Conservation (phyloP, 1,140 invertebrate genomes). For the Drosophila triauraria region DNA sequence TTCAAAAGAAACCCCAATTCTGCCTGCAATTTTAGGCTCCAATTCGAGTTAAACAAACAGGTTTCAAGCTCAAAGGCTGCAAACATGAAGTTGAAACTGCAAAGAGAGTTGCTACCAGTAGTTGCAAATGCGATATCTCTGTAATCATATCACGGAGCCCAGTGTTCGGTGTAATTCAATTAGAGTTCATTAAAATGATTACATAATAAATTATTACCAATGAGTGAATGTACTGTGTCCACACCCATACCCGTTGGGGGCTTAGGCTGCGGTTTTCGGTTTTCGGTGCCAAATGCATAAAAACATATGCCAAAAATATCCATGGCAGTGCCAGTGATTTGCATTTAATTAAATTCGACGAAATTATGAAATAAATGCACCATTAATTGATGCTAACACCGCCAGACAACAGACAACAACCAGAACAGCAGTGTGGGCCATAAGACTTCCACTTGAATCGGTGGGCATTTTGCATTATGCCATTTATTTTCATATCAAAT, state of each 20-base stretch:
- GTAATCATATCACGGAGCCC: conserved; percentile 42
- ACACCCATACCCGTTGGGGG: background rate
- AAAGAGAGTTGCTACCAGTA: too few species aligned
- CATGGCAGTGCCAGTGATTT: conserved; percentile 14
- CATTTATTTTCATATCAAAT: conserved; percentile 2
- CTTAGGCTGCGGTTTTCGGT: background rate
- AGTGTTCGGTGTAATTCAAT: conserved; percentile 63
- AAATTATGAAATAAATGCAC: conserved; percentile 22
- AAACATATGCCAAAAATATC: conserved; percentile 25
- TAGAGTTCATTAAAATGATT: conserved; percentile 73
- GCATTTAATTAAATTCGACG: conserved; percentile 15
- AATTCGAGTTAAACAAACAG: conserved; percentile 6
- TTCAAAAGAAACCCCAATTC: too few species aligned
- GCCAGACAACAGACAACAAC: background rate
- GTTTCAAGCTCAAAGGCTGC: too few species aligned
- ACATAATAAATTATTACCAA: conserved; percentile 68
- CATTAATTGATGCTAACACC: background rate
- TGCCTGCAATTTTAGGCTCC: too few species aligned
- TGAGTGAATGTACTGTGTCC: conserved; percentile 39
- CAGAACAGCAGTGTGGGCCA: background rate
- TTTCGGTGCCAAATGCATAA: conserved; percentile 3
- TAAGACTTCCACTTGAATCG: conserved; percentile 5
- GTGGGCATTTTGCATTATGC: background rate
- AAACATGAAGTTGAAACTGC: too few species aligned
- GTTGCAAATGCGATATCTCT: conserved; percentile 14